A percentile compares a stretch with the other conserved stretches of the same genome.
Evolutionary conservation across 2,888 invertebrate genomes (phyloP).

Genomic region (Agriopis leucophaearia): DNA sequence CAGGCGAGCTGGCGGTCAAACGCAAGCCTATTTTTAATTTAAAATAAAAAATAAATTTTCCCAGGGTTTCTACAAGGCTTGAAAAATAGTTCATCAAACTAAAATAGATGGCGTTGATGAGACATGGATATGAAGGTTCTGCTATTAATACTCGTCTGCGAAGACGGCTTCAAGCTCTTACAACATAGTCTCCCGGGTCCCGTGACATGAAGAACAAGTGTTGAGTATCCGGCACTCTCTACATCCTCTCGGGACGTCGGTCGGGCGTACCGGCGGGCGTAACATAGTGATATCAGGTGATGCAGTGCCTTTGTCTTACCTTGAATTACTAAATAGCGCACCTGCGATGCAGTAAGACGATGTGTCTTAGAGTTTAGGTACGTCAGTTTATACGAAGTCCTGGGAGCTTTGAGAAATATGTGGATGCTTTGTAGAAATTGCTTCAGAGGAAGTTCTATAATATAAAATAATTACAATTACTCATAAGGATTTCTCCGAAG

Average conservation of each 20-base stretch:
- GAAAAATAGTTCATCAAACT: too few relatives aligned
- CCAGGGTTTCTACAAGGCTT: too few relatives aligned
- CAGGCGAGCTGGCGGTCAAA: too few relatives aligned
- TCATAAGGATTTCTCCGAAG: neutral
- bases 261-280: conserved; percentile 1
- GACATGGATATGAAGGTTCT: too few relatives aligned
- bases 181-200: neutral
- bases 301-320: conserved; percentile 32
- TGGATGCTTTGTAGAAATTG: neutral
- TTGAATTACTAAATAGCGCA: conserved; percentile 34
- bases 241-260: neutral
- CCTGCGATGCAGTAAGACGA: conserved; percentile 24
- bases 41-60: too few relatives aligned
- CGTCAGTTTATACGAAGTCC: neutral
- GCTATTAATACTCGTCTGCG: neutral
- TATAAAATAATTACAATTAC: neutral
- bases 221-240: conserved; percentile 17
- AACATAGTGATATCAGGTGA: conserved; percentile 36
- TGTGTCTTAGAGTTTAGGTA: conserved; percentile 5
- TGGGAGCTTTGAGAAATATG: conserved; percentile 7
- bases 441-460: neutral
- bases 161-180: neutral
- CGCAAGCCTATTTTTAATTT: too few relatives aligned
- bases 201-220: conserved; percentile 9
- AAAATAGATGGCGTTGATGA: too few relatives aligned